phyloP scores from a whole-genome alignment of 2,888 invertebrate genomes.

The Melanchra persicariae region DNA sequence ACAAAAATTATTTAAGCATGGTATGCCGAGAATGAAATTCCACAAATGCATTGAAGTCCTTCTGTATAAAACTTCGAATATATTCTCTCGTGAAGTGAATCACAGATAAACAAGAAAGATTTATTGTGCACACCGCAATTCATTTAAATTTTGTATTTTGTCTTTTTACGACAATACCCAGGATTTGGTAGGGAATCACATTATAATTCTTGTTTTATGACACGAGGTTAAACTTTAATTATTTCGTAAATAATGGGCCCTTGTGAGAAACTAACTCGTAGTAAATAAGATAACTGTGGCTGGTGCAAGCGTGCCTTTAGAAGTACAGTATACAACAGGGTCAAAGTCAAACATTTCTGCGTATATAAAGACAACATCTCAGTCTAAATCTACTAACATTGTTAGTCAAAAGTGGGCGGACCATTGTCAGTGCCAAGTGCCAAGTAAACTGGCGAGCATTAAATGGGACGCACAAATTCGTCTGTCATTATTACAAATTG shows the following conservation, averaged over 20 bases:
- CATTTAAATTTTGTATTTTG: constrained; percentile 44
- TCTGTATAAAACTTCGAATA: neutral
- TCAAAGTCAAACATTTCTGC: neutral
- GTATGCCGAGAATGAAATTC: neutral
- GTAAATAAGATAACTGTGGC: too few species aligned
- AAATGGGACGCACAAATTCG: constrained; percentile 81
- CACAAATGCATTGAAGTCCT: neutral
- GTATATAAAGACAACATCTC: constrained; percentile 61
- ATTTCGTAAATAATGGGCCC: too few species aligned
- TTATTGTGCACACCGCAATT: constrained; percentile 24
- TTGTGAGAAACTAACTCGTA: too few species aligned
- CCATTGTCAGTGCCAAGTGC: constrained; percentile 73
- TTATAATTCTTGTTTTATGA: constrained; percentile 11
- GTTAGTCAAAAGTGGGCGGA: constrained; percentile 72
- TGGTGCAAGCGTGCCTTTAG: too few species aligned
- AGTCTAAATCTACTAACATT: constrained; percentile 55
- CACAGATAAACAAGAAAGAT: constrained; percentile 37
- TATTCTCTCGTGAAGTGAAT: constrained; percentile 11
- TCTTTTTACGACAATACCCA: constrained; percentile 28
- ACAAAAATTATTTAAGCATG: neutral
- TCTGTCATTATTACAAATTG: constrained; percentile 76
- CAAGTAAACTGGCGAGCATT: constrained; percentile 78
- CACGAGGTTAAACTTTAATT: too few species aligned
- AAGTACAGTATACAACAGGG: too few species aligned
- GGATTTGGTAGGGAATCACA: constrained; percentile 6